A percentile compares a stretch with the other conserved stretches of the same genome.
Conservation (phyloP, 1,140 invertebrate genomes). For the Orussus abietinus region DNA sequence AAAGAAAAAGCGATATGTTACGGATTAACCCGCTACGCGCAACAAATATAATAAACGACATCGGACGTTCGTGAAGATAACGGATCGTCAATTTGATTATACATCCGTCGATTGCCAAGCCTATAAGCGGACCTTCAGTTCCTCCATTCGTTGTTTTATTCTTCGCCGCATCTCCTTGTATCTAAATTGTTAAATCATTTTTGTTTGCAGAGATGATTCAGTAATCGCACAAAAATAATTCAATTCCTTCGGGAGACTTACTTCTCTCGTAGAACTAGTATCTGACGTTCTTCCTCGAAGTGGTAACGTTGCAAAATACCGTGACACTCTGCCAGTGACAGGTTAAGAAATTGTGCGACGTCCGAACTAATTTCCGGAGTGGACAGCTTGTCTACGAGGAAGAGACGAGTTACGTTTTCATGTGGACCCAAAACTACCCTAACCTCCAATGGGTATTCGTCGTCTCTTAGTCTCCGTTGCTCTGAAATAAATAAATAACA, state of each 20-base stretch:
- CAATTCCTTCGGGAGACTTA: conserved; percentile 50
- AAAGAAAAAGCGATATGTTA: too few species aligned
- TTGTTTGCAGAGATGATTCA: neutral
- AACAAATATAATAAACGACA: too few species aligned
- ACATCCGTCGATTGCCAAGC: too few species aligned
- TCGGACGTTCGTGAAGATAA: too few species aligned
- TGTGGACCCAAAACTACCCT: conserved; percentile 76
- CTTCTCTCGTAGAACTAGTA: conserved; percentile 68
- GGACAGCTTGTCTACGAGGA: conserved; percentile 72
- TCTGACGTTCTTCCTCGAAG: conserved; percentile 72
- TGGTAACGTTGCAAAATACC: conserved; percentile 76
- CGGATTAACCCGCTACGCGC: too few species aligned
- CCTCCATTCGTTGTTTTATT: conserved; percentile 69
- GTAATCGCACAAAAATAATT: conserved; percentile 14
- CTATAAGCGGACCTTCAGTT: conserved; percentile 65
- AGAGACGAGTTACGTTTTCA: conserved; percentile 76
- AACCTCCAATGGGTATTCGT: conserved; percentile 76
- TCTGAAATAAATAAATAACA: conserved; percentile 54
- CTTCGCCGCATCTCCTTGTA: conserved; percentile 64
- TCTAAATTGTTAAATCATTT: conserved; percentile 44
- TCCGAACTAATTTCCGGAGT: conserved; percentile 73
- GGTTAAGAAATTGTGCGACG: conserved; percentile 80
- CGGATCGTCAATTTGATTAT: too few species aligned
- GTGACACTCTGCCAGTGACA: conserved; percentile 72
- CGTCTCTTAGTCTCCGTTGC: conserved; percentile 69